phyloP scores from a whole-genome alignment of 2,888 invertebrate species.

The Phymatocera aterrima region DNA sequence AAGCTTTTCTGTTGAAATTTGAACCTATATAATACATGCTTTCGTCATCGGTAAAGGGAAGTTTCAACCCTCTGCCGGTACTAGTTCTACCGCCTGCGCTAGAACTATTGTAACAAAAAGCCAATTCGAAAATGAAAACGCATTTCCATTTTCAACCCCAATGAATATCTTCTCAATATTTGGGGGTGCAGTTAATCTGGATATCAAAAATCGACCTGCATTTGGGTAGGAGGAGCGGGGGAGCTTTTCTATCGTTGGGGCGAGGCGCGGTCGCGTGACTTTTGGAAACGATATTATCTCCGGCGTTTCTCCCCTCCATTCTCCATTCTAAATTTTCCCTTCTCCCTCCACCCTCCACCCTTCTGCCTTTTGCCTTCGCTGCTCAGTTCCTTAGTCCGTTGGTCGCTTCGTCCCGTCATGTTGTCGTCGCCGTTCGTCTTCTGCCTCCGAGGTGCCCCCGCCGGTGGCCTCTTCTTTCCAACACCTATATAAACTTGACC shows the following conservation, averaged over 20 bases:
- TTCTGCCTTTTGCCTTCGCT: neutral
- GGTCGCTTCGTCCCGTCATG: neutral
- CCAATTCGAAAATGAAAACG: too few species aligned
- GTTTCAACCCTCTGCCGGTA: too few species aligned
- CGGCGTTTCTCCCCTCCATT: neutral
- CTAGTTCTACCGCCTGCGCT: too few species aligned
- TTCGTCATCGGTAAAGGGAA: too few species aligned
- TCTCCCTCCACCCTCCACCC: neutral
- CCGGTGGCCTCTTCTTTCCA: conserved; percentile 18
- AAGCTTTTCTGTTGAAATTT: too few species aligned
- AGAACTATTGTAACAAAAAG: too few species aligned
- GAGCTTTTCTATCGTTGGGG: neutral
- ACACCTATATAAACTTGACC: conserved; percentile 36
- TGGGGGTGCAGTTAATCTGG: neutral
- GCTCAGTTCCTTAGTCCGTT: neutral
- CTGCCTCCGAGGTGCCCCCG: neutral
- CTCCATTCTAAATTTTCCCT: neutral
- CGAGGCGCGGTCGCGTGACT: conserved; percentile 37
- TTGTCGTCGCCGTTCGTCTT: neutral
- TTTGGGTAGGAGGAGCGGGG: neutral
- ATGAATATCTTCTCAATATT: neutral
- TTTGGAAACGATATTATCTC: conserved; percentile 41
- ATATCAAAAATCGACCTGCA: neutral
- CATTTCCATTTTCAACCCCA: neutral
- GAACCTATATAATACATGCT: too few species aligned